Conservation (phyloP, 1,140 invertebrate species). For the Drosophila sproati region DNA sequence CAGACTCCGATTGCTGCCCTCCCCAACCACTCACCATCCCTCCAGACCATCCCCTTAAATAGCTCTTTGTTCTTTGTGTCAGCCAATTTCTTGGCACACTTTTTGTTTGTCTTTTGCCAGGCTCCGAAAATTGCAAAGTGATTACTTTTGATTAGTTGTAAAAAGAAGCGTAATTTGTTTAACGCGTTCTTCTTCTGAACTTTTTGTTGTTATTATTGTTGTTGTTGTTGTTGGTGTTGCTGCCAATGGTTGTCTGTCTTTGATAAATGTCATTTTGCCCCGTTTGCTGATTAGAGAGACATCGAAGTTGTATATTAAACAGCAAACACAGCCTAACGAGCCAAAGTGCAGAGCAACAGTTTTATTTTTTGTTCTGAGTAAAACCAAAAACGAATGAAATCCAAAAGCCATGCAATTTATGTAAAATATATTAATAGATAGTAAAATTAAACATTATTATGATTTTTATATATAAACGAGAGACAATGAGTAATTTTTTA, state of each 20-base stretch:
- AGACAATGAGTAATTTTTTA: too few species aligned
- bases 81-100: slow-evolving; percentile 60
- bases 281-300: slow-evolving; percentile 73
- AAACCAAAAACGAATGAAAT: background rate
- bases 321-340: slow-evolving; percentile 53
- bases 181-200: slow-evolving; percentile 32
- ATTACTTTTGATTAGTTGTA: slow-evolving; percentile 83
- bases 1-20: slow-evolving; percentile 1
- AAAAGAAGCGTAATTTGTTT: slow-evolving; percentile 83
- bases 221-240: slow-evolving; percentile 19
- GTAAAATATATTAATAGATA: background rate
- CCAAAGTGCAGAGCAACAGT: background rate
- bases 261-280: slow-evolving; percentile 76
- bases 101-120: slow-evolving; percentile 76
- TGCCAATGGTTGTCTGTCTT: slow-evolving; percentile 43
- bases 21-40: background rate
- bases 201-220: slow-evolving; percentile 9
- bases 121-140: slow-evolving; percentile 74
- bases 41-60: background rate
- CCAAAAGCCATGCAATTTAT: background rate
- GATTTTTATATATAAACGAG: too few species aligned
- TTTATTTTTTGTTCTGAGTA: background rate
- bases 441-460: background rate
- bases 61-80: slow-evolving; percentile 63
- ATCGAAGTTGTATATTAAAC: slow-evolving; percentile 44